phyloP scores from a whole-genome alignment of 2,888 invertebrate genomes.

The Synanthedon formicaeformis region DNA sequence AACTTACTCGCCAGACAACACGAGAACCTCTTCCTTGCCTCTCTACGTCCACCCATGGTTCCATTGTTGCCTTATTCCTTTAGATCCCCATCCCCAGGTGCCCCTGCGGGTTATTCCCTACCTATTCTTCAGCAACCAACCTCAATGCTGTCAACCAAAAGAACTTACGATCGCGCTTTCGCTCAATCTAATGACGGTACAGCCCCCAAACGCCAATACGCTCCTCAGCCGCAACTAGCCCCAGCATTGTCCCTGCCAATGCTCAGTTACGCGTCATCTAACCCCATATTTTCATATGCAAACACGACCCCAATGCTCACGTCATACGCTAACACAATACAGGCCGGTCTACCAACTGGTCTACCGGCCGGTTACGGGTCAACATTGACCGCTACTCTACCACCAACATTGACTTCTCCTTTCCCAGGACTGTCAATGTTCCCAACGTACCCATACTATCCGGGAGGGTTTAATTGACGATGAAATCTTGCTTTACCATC shows the following conservation, averaged over 20 bases:
- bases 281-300: conserved; percentile 57
- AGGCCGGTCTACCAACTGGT: conserved; percentile 23
- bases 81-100: conserved; percentile 27
- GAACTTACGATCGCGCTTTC: conserved; percentile 80
- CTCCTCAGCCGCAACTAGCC: conserved; percentile 44
- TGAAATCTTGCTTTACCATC: too few species aligned
- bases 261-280: conserved; percentile 62
- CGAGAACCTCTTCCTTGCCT: conserved; percentile 70
- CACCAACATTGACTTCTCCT: conserved; percentile 30
- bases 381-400: conserved; percentile 37
- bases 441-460: conserved; percentile 50
- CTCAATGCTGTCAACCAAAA: conserved; percentile 67
- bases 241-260: conserved; percentile 53
- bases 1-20: conserved; percentile 76
- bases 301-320: conserved; percentile 45
- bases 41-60: conserved; percentile 41
- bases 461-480: conserved; percentile 22
- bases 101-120: conserved; percentile 20
- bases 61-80: conserved; percentile 24
- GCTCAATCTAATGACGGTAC: conserved; percentile 54
- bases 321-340: conserved; percentile 34
- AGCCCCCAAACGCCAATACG: conserved; percentile 62
- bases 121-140: conserved; percentile 16
- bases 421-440: conserved; percentile 41
- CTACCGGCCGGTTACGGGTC: conserved; percentile 47